Percentiles rank a stretch among this genome's conserved stretches.
Conservation (phyloP, 1,140 invertebrate genomes). For the Drosophila willistoni region DNA sequence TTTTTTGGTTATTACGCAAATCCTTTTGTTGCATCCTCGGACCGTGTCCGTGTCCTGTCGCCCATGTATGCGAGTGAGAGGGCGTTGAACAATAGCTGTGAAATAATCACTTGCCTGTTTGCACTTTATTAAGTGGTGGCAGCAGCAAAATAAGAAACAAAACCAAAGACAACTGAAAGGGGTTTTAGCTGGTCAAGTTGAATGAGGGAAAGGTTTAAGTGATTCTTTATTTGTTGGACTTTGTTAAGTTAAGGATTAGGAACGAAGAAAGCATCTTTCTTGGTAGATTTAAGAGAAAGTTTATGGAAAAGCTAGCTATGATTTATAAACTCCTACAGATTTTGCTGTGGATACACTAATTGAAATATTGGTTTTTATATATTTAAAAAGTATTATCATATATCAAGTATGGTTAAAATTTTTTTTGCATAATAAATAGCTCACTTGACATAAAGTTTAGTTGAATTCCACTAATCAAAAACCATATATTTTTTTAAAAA, state of each 20-base stretch:
- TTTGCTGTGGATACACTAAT: too few relatives aligned
- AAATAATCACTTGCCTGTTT: constrained; percentile 79
- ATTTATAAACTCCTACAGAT: too few relatives aligned
- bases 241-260: background rate
- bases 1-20: constrained; percentile 71
- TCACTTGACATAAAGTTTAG: too few relatives aligned
- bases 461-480: too few relatives aligned
- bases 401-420: too few relatives aligned
- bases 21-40: constrained; percentile 51
- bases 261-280: background rate
- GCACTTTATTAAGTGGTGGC: constrained; percentile 69
- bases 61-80: constrained; percentile 14
- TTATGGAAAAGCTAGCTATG: too few relatives aligned
- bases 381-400: too few relatives aligned
- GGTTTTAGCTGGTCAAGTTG: background rate
- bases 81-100: constrained; percentile 73
- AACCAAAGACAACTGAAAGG: constrained; percentile 2
- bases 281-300: background rate
- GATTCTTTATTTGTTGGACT: background rate
- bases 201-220: background rate
- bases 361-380: too few relatives aligned
- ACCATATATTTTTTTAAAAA: too few relatives aligned
- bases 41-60: constrained; percentile 20
- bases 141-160: background rate
- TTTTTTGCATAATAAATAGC: too few relatives aligned